Conservation (phyloP, 2,113 vertebrate genomes). For the Panurus biarmicus region DNA sequence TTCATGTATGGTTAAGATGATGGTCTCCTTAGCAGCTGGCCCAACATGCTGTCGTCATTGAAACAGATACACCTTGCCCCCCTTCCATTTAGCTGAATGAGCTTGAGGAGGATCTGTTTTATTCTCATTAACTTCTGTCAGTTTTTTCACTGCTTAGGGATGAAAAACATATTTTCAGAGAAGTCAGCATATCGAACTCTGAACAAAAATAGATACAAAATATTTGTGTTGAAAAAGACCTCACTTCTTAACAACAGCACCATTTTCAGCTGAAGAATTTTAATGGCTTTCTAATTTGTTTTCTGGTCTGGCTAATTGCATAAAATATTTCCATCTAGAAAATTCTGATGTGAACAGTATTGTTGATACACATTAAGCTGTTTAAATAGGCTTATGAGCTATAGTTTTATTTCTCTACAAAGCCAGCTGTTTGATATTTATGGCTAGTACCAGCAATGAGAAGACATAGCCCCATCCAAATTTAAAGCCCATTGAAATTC, state of each 20-base stretch:
- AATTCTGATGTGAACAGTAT: neutral
- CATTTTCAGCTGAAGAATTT: neutral
- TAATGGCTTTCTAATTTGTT: neutral
- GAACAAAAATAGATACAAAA: neutral
- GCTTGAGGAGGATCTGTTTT: neutral
- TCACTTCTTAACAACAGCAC: neutral
- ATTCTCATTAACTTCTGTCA: neutral
- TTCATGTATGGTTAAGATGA: neutral
- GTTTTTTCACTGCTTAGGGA: neutral
- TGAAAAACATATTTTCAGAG: neutral
- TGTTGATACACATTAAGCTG: neutral
- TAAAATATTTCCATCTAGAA: neutral
- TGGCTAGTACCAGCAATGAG: neutral
- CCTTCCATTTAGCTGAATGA: neutral
- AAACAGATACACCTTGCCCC: neutral
- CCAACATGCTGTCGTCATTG: neutral
- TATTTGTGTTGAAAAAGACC: neutral
- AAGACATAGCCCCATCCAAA: neutral
- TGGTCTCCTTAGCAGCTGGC: neutral
- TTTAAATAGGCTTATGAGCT: neutral
- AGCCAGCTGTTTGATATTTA: neutral
- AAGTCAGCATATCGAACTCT: neutral
- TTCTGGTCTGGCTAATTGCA: neutral
- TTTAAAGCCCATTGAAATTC: neutral
- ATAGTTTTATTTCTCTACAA: neutral